phyloP scores from a whole-genome alignment of 2,113 vertebrate species.

The Meles meles region DNA sequence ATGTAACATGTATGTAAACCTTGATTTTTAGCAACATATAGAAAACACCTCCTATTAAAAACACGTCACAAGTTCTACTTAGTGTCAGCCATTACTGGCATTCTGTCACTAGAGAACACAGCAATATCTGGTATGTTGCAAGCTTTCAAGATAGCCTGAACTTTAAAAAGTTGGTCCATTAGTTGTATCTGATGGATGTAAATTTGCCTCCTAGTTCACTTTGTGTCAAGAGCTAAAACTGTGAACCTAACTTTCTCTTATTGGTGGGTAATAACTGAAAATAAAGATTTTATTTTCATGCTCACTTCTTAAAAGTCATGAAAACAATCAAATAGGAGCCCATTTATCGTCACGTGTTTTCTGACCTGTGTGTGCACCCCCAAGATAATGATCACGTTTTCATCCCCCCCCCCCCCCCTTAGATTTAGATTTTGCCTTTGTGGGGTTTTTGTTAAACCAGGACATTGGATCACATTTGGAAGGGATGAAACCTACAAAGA shows the following conservation, averaged over 20 bases:
- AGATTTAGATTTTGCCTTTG: not conserved
- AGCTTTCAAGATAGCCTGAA: slow-evolving; percentile 55
- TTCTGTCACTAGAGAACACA: slow-evolving; percentile 34
- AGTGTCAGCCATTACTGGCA: not conserved
- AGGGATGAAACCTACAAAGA: not conserved
- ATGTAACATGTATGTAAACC: not conserved
- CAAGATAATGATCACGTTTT: not conserved
- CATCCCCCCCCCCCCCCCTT: not conserved
- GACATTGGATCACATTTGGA: not conserved
- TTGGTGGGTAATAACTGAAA: slow-evolving; percentile 83
- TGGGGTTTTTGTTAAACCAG: not conserved
- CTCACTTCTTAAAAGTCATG: slow-evolving; percentile 79
- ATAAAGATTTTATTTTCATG: slow-evolving; percentile 89
- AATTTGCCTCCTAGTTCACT: slow-evolving; percentile 77
- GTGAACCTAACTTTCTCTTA: slow-evolving; percentile 79
- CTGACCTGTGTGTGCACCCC: not conserved
- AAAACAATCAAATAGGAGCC: slow-evolving; percentile 63
- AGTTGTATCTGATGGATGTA: slow-evolving; percentile 78
- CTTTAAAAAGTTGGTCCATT: slow-evolving; percentile 46
- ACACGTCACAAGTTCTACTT: not conserved
- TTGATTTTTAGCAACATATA: slow-evolving; percentile 14
- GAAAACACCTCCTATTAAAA: slow-evolving; percentile 55
- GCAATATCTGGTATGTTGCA: slow-evolving; percentile 37
- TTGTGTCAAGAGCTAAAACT: slow-evolving; percentile 82
- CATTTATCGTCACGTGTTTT: slow-evolving; percentile 27